Evolutionary conservation across 2,113 vertebrate species (phyloP), one percentile per base, ranked within the genome.

Genomic region (Mastomys natalensis): DNA sequence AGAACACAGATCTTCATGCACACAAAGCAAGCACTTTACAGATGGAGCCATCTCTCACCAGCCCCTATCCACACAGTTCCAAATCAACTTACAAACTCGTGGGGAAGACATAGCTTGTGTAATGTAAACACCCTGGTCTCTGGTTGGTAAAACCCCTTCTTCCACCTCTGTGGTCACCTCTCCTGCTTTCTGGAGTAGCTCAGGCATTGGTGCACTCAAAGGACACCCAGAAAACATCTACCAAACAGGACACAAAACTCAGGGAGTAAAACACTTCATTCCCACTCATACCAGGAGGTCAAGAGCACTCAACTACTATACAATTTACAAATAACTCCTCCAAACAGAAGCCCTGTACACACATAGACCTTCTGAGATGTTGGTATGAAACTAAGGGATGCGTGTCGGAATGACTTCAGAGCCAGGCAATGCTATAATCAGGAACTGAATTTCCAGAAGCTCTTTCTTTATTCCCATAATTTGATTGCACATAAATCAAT

Each of bases 401-500:
- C 40, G 37, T 34, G 2, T 12, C 6, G 81, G 81, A 74, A 73
- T 87, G 95, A 93, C 94, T 96, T 96, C 72, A 60, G 31, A 96
- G 62, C 22, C 72, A 86, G 43, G 55, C 72, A 93, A 89, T 11
- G 6, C 81, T 74, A 93, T 92, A 94, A 94, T 37, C 89, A 93
- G 45, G 45, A 37, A 31, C 66, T 16, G 86, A 97, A 86, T 40
- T 68, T 34, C 43, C 89, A 16, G 68, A n/a, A 94, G 89, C 85
- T 45, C 66, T 96, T 97, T 91, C 96, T 93, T 77, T 96, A 94
- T 80, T 93, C 78, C 7, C 97, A 60, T 85, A 92, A 95, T 98
- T 88, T 92, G 95, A 98, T 95, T 97, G 93, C 31, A 97, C 97
- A 94, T 73, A 97, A 98, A 98, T 96, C 81, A 97, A 91, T 98